Evolutionary conservation across 2,797 vertebrate species (phyloP), one percentile per base, ranked within the genome.

Genomic region (Scarus forsteni): DNA sequence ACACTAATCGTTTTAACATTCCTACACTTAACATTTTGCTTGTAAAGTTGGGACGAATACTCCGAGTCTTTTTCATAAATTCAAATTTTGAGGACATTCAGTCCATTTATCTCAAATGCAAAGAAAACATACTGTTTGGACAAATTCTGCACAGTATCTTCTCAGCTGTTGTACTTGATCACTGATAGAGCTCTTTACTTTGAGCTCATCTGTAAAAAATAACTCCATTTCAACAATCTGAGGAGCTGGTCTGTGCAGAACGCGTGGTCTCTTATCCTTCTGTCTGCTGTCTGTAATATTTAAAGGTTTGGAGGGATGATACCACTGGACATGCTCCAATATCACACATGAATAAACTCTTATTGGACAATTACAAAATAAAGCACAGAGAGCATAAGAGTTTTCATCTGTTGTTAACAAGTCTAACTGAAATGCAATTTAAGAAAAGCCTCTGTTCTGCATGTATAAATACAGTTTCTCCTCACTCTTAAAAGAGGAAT

Each of bases 321-420:
- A 27, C 27, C 8, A 16, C 7, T 3, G 1, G 8, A 13, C 36
- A 66, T 19, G 9, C 16, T 46, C 18, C 7, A 50, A 51, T 70
- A 60, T 40, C 60, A 53, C 16, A 46, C 10, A 45, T 16, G 48
- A 62, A 45, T 38, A 48, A 62, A 67, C 15, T 39, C n/a, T 16
- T 45, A 67, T 56, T 62, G 65, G 69, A 66, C n/a, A 16, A 46
- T 51, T 5, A 27, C 27, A 27, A 27, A 58, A 10, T 38, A 5
- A 46, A 73, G 54, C 50, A n/a, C 19, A 16, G 73, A 77, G 55
- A 50, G 68, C 68, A 70, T 27, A 43, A 67, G 39, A 14, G 40
- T 73, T 74, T 78, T 74, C 58, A 73, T 89, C 64, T 66, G 73
- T 69, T 73, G 61, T 60, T 84, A 83, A 86, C 60, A 39, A 73